A percentile compares a stretch with the other conserved stretches of the same genome.
phyloP scores from a whole-genome alignment of 2,113 vertebrate species.

The Ailurus styani region DNA sequence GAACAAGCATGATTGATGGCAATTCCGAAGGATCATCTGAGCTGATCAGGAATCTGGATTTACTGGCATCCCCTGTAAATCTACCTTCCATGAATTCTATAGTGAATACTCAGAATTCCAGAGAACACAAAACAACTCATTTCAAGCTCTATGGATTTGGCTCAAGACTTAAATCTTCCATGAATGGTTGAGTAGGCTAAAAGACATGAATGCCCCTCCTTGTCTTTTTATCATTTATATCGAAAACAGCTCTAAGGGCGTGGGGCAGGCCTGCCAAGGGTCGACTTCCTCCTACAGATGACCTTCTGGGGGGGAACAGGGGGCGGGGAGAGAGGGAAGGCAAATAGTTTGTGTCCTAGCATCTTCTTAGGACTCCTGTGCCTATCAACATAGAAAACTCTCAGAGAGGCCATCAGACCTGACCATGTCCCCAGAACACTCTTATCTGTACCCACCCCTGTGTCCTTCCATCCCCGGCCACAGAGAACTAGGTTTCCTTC shows the following conservation, averaged over 20 bases:
- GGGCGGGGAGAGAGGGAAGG: background rate
- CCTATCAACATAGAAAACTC: background rate
- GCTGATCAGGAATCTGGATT: background rate
- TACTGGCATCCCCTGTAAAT: background rate
- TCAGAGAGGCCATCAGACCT: background rate
- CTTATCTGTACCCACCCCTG: background rate
- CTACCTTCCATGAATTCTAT: background rate
- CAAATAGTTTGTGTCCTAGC: background rate
- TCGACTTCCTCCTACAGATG: background rate
- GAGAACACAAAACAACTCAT: slow-evolving; percentile 60
- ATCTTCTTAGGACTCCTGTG: background rate
- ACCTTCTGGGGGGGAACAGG: background rate
- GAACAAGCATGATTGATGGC: background rate
- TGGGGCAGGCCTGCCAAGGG: background rate
- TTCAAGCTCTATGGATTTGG: slow-evolving; percentile 68
- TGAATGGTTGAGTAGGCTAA: slow-evolving; percentile 66
- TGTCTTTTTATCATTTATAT: slow-evolving; percentile 69
- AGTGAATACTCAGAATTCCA: slow-evolving; percentile 60
- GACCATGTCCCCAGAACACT: background rate
- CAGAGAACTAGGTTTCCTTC: background rate
- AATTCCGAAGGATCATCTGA: background rate
- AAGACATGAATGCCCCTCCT: slow-evolving; percentile 73
- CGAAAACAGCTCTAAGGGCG: slow-evolving; percentile 64
- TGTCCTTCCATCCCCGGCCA: background rate
- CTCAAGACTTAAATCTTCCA: slow-evolving; percentile 67